Conservation (phyloP, 1,140 invertebrate species). For the Phocides pigmalion region DNA sequence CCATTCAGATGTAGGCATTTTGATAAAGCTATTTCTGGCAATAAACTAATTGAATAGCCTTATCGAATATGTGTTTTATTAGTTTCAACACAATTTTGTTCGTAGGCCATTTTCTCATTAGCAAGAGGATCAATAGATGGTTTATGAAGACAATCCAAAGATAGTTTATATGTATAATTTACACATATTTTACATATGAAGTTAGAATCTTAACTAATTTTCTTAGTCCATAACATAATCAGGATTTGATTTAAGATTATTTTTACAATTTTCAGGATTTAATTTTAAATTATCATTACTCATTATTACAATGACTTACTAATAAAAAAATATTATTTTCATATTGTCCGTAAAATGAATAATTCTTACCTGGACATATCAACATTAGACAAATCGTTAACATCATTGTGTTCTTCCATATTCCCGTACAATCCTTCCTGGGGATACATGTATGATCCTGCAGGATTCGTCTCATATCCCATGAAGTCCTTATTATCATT, state of each 20-base stretch:
- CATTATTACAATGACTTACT: no score
- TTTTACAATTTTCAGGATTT: no score
- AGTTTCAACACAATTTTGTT: slow-evolving; percentile 14
- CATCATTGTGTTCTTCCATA: slow-evolving; percentile 49
- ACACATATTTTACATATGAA: no score
- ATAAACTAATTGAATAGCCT: slow-evolving; percentile 20
- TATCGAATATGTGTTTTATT: slow-evolving; percentile 13
- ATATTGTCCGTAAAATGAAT: background rate
- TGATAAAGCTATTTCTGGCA: slow-evolving; percentile 11
- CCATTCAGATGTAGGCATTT: no score
- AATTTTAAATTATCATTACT: no score
- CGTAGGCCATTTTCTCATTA: slow-evolving; percentile 16
- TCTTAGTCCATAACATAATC: no score
- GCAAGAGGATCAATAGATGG: background rate
- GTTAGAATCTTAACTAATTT: no score
- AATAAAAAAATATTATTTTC: no score
- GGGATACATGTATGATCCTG: slow-evolving; percentile 68
- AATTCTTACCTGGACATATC: slow-evolving; percentile 66
- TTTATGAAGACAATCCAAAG: no score
- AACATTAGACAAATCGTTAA: slow-evolving; percentile 58
- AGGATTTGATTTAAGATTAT: no score
- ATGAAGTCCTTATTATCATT: slow-evolving; percentile 69
- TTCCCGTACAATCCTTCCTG: slow-evolving; percentile 70
- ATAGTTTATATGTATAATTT: no score
- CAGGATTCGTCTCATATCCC: slow-evolving; percentile 80